Percentiles rank a stretch among this genome's conserved stretches.
Evolutionary conservation across 37 sponge, comb jelly and placozoan genomes (phyloP).

Genomic region (Haliclona indistincta): DNA sequence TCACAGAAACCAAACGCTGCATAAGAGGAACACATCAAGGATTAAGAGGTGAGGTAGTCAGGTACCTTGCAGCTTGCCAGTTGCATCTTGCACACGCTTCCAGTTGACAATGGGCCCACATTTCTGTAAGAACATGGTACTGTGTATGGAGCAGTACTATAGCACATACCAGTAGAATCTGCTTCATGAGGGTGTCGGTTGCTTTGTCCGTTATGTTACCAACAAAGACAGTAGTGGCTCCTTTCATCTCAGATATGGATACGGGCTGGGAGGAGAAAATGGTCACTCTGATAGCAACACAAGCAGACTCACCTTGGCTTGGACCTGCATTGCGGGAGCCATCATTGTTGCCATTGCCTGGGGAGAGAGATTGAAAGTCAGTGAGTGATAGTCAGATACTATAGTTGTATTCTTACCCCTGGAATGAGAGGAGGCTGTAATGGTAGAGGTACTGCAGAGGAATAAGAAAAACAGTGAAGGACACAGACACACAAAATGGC

Average conservation of each 20-base stretch:
- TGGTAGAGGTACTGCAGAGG: no score
- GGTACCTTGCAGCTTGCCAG: constrained; percentile 96
- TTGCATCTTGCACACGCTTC: constrained; percentile 97
- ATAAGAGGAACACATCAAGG: not conserved
- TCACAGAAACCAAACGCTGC: constrained; percentile 99
- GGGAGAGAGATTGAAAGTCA: no score
- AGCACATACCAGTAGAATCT: constrained; percentile 86
- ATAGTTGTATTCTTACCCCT: no score
- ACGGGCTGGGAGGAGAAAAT: constrained; percentile 4
- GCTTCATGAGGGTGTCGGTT: constrained; percentile 87
- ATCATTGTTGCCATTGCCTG: no score
- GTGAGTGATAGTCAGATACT: no score
- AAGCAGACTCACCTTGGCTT: no score
- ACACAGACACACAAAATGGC: no score
- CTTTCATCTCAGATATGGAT: constrained; percentile 64
- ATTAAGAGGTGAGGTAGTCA: not conserved
- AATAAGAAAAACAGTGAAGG: no score
- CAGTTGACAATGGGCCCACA: constrained; percentile 94
- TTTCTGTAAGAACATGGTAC: constrained; percentile 41
- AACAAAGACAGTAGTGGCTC: constrained; percentile 93
- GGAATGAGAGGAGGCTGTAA: no score
- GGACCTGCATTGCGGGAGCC: no score
- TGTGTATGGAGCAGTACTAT: not conserved
- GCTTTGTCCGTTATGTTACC: constrained; percentile 95
- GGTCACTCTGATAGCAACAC: no score